Evolutionary conservation across 2,888 invertebrate genomes (phyloP).

Genomic region (Euplexia lucipara): DNA sequence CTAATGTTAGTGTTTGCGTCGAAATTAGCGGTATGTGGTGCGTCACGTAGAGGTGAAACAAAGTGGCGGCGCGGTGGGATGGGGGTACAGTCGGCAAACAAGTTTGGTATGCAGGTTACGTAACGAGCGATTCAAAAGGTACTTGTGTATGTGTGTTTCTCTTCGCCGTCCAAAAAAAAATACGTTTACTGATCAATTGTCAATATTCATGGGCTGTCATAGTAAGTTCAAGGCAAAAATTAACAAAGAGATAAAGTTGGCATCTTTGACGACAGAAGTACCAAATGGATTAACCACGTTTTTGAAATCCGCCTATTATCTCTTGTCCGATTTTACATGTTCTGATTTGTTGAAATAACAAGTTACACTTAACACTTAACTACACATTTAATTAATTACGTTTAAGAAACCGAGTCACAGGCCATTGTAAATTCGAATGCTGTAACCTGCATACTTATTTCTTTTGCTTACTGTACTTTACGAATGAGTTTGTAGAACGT

Average conservation of each 20-base stretch:
- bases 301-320: too few relatives aligned
- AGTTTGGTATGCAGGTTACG: neutral
- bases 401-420: neutral
- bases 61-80: conserved; percentile 29
- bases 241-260: too few relatives aligned
- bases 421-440: conserved; percentile 2
- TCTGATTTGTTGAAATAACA: neutral
- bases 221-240: too few relatives aligned
- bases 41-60: conserved; percentile 7
- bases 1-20: conserved; percentile 77
- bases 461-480: conserved; percentile 1
- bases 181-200: too few relatives aligned
- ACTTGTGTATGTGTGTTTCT: neutral
- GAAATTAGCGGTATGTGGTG: conserved; percentile 41
- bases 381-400: neutral
- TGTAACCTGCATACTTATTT: neutral
- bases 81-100: neutral
- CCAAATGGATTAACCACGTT: too few relatives aligned
- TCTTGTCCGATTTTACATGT: neutral
- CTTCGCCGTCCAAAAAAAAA: too few relatives aligned
- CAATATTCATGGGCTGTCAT: too few relatives aligned
- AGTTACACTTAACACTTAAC: neutral
- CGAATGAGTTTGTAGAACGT: too few relatives aligned
- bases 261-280: too few relatives aligned
- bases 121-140: neutral